Evolutionary conservation across 2,888 invertebrate genomes (phyloP), one percentile per base, ranked within the genome.

Genomic region (Drosophila rubida): DNA sequence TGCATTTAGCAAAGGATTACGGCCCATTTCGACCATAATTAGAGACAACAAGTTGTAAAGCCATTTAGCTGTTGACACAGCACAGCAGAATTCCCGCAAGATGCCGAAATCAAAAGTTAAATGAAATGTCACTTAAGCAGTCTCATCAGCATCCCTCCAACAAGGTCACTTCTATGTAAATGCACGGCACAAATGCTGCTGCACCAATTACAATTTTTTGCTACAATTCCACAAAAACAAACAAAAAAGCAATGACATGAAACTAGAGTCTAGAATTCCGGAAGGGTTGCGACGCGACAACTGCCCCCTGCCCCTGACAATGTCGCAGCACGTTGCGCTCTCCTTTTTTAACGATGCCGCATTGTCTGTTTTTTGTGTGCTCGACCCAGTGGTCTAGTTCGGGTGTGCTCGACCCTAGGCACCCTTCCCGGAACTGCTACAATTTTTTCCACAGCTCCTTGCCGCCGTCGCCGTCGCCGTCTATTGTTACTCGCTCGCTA

Each of bases 21-120:
- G 79, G 79, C 84, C 74, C 73, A 77, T 79, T 80, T 78, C 84
- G 69, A 90, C 90, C 90, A 90, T 90, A 90, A 90, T 90, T 88
- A 90, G 82, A 80, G 82, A 90, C 87, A 90, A 90, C 90, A 90
- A 90, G 89, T 85, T 86, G 83, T 88, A 90, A 90, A 90, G 81
- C 82, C 84, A 90, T 90, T 90, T 44, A 13, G 8, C 8, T 37
- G 41, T 3, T 19, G 19, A 3, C n/a, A n/a, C n/a, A n/a, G n/a
- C n/a, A 3, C 19, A 19, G 19, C n/a, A 19, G 19, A 45, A 19
- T 65, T 35, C 35, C 41, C 23, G 16, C 73, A 85, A 82, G 69
- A 75, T 86, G 84, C 63, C 75, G 27, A 86, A 77, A 86, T 88
- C 87, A 86, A 88, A 84, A 85, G 85, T 85, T 85, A 85, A 85